A percentile compares a stretch with the other conserved stretches of the same genome.
Evolutionary conservation across 2,797 vertebrate species (phyloP).

Genomic region (Rallus crepitans): DNA sequence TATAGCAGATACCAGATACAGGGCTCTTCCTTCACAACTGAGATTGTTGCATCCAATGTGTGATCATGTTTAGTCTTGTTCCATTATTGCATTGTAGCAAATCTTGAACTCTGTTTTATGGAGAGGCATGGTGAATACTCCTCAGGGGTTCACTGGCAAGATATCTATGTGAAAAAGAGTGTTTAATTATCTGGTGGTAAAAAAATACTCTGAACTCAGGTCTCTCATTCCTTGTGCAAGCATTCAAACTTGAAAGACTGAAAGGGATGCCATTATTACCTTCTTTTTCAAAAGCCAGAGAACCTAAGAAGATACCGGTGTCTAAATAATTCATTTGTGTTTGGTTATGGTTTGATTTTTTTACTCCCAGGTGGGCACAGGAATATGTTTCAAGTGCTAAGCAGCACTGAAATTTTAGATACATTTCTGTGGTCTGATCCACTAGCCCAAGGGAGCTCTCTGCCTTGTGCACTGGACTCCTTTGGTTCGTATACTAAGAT

Average conservation of each 20-base stretch:
- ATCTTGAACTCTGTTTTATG: background rate
- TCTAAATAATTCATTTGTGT: background rate
- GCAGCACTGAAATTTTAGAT: background rate
- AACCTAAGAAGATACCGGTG: background rate
- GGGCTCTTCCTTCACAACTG: background rate
- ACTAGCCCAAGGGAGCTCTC: background rate
- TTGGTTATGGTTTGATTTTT: background rate
- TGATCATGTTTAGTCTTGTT: background rate
- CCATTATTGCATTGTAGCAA: background rate
- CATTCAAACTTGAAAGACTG: background rate
- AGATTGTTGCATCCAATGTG: background rate
- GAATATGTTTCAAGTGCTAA: background rate
- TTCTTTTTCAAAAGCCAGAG: background rate
- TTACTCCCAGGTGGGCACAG: background rate
- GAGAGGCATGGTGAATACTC: background rate
- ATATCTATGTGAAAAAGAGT: background rate
- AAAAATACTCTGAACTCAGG: background rate
- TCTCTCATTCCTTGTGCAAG: background rate
- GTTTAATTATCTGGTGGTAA: background rate
- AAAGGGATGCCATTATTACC: background rate
- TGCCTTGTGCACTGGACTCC: background rate
- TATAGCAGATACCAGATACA: background rate
- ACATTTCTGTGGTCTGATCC: rapidly evolving
- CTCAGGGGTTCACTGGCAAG: background rate
- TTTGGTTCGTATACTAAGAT: background rate